Base-by-base conservation (phyloP, 2,888 invertebrate species). In the Prosopocoilus inquinatus region DNA sequence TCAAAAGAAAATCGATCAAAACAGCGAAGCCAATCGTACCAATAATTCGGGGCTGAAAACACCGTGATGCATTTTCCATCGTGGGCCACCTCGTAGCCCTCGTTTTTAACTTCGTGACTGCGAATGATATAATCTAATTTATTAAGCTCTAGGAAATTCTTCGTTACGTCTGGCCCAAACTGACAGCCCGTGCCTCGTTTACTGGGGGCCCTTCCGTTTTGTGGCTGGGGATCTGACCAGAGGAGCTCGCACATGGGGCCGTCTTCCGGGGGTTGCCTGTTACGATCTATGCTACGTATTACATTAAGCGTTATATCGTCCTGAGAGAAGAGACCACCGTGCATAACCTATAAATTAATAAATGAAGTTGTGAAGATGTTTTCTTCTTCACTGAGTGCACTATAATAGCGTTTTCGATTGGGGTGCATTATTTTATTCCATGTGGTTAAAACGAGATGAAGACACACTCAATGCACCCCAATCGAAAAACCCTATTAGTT, bases 11-110 rank as follows among this genome's bases (percentile, higher is more conserved):
- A 50, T n/a, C 34, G 13, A 36, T 33, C 33, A 44, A n/a, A 35
- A 34, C 38, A 8, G 2, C 47, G 4, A 28, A 49, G 28, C 15
- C 38, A 41, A 15, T 43, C 79, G 77, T 77, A 95, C 95, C 98
- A 99, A 84, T 99, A 99, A 78, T 99, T 99, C 63, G 99, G 99
- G 66, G 99, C 99, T 1, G 97, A 97, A 83, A 99, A 99, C 46
- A 99, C 96, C 9, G 99, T 99, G 73, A 98, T 94, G 75, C 98
- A 98, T 74, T 93, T 93, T 35, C 94, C 96, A 71, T 92, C 87
- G 74, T 99, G 99, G 28, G 92, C 91, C 43, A 94, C 80, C 78
- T 99, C 98, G 73, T 96, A 99, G 0, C 99, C 99, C 53, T 92
- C 90, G 67, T 91, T 89, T 79, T 98, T 98, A 47, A 98, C 97